A percentile compares a stretch with the other conserved stretches of the same genome.
Conservation (phyloP, 2,888 invertebrate genomes). For the Drosophila pseudotalamancana region DNA sequence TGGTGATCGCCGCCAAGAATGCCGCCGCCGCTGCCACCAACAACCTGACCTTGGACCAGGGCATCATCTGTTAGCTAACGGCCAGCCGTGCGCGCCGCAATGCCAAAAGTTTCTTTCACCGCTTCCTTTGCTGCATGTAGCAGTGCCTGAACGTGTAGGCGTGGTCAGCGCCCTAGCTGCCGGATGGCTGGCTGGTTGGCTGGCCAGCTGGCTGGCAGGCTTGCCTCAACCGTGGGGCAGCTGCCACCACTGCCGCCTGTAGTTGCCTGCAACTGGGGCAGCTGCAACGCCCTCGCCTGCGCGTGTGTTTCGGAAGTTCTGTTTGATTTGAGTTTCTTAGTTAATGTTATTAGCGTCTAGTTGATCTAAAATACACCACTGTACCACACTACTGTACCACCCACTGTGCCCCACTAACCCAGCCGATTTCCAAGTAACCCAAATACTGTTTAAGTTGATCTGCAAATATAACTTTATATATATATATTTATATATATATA, state of each 20-base stretch:
- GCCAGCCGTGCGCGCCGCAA: slow-evolving; percentile 83
- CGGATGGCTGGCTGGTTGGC: too few relatives aligned
- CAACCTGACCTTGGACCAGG: slow-evolving; percentile 84
- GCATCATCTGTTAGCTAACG: slow-evolving; percentile 85
- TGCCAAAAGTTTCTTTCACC: slow-evolving; percentile 84
- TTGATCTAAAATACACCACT: slow-evolving; percentile 27
- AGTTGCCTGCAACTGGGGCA: neutral
- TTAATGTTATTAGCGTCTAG: slow-evolving; percentile 55
- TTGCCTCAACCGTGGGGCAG: slow-evolving; percentile 7
- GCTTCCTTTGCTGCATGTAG: slow-evolving; percentile 84
- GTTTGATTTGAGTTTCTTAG: slow-evolving; percentile 52
- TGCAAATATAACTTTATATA: slow-evolving; percentile 6
- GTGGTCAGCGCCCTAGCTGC: slow-evolving; percentile 47
- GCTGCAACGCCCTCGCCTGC: slow-evolving; percentile 19
- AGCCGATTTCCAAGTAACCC: slow-evolving; percentile 12
- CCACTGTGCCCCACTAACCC: slow-evolving; percentile 10
- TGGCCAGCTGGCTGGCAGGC: too few relatives aligned
- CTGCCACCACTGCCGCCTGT: slow-evolving; percentile 4
- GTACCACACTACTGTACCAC: too few relatives aligned
- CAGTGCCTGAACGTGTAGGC: slow-evolving; percentile 64
- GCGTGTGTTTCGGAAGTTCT: slow-evolving; percentile 38
- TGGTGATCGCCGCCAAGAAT: slow-evolving; percentile 74
- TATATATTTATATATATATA: slow-evolving; percentile 1
- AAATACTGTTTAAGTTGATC: slow-evolving; percentile 22
- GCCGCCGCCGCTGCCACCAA: slow-evolving; percentile 81